Conservation (phyloP, 2,888 invertebrate species). For the Plagodis dolabraria region DNA sequence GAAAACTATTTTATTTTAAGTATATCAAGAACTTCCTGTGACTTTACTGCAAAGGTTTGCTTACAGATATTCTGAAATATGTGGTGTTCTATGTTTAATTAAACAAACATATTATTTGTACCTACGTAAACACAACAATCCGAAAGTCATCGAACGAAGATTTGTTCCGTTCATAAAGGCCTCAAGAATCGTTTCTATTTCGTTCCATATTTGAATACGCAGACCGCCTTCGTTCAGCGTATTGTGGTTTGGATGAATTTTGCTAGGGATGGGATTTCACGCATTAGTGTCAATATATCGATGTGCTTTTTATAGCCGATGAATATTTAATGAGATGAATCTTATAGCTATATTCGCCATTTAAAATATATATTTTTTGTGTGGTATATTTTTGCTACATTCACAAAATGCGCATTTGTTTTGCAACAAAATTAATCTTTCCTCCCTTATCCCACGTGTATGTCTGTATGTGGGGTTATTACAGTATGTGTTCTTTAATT, state of each 20-base stretch:
- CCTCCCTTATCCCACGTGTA: no score
- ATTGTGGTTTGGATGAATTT: constrained; percentile 32
- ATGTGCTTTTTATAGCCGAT: background rate
- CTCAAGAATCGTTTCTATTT: constrained; percentile 32
- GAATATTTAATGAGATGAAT: background rate
- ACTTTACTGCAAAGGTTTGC: no score
- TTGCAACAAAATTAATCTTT: no score
- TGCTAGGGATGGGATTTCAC: constrained; percentile 6
- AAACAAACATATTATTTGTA: constrained; percentile 27
- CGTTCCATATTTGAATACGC: constrained; percentile 34
- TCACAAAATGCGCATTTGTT: no score
- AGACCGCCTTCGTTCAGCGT: constrained; percentile 25
- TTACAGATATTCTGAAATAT: no score
- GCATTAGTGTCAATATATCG: background rate
- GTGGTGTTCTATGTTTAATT: background rate
- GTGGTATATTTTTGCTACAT: no score
- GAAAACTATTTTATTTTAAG: no score
- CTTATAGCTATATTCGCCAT: background rate
- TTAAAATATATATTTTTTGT: no score
- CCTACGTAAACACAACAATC: constrained; percentile 28
- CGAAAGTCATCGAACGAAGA: constrained; percentile 30
- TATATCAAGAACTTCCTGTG: no score
- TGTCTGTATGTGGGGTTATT: no score
- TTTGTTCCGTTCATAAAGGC: constrained; percentile 34
- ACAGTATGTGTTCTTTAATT: no score